A percentile compares a stretch with the other conserved stretches of the same genome.
Evolutionary conservation across 2,888 invertebrate species (phyloP).

Genomic region (Gymnosoma rotundatum): DNA sequence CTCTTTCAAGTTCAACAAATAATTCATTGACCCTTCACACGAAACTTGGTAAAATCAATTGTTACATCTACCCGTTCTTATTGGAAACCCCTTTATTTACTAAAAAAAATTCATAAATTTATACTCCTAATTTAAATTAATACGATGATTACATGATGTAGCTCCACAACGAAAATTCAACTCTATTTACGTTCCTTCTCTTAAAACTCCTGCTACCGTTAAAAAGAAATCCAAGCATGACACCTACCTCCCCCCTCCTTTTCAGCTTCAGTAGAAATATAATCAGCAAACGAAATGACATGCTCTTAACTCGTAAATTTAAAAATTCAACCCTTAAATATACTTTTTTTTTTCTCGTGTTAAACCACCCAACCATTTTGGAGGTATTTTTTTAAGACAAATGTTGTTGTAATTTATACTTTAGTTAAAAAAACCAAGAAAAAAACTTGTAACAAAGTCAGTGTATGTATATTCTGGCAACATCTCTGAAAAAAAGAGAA

Average conservation of each 20-base stretch:
- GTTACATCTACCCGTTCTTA: no score
- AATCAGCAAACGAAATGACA: conserved; percentile 63
- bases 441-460: conserved; percentile 45
- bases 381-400: conserved; percentile 24
- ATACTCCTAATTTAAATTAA: conserved; percentile 65
- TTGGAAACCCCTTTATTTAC: no score
- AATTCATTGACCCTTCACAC: no score
- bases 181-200: not conserved
- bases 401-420: conserved; percentile 48
- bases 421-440: not conserved
- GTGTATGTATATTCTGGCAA: conserved; percentile 48
- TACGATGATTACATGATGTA: conserved; percentile 52
- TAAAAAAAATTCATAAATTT: conserved; percentile 17
- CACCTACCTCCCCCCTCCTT: not conserved
- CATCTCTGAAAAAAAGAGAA: conserved; percentile 4
- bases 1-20: no score
- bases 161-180: not conserved
- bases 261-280: not conserved
- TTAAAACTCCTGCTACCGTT: not conserved
- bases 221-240: conserved; percentile 1
- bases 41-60: no score
- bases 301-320: conserved; percentile 70
- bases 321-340: conserved; percentile 70
- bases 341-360: conserved; percentile 13
- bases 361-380: conserved; percentile 62